Base-by-base conservation (phyloP, 2,888 invertebrate genomes). In the Lasioglossum villosulum region DNA sequence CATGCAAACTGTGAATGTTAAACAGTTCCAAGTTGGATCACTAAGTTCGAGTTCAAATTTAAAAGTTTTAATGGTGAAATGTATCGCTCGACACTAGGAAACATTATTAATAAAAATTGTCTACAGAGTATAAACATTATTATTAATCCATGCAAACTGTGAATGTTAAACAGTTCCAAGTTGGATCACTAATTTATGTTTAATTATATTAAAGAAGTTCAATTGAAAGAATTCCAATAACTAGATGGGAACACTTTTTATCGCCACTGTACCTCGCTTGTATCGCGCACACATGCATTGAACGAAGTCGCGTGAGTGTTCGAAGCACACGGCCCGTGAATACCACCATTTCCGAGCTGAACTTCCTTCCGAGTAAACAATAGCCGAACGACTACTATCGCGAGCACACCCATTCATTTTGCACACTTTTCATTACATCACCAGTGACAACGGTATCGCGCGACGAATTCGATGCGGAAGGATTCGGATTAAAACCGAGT, bases 351-450 rank as follows among this genome's bases (percentile, higher is more conserved):
- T 94, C 94, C 94, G 94, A 94, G 94, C 90, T 91, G 88, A 90
- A 94, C 94, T 94, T 94, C 94, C 94, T 94, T 94, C 94, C 94
- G 93, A 92, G 87, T 91, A 84, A 79, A 91, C 92, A 90, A 88
- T 89, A 83, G 73, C 73, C 84, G 84, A 86, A 85, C 76, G 84
- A 86, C 89, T 87, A 87, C 89, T 88, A 78, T 88, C 84, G 85
- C 45, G 83, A 84, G 81, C 89, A 83, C 91, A 78, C 88, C 89
- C 89, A 86, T 85, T 86, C 83, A 90, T 90, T 91, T 87, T 90
- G 87, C 82, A 86, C 86, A 82, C 89, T 89, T 90, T 88, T 89
- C 84, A 81, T 90, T 92, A 88, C 90, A 87, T 87, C 88, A 90
- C 79, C 78, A 30, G 68, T 70, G 73, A 82, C 84, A 70, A 68